Percentiles rank a stretch among this genome's conserved stretches.
These are phyloP conservation scores for Iguana delicatissima DNA, from an alignment of 2,797 vertebrate genomes.

Conservation along the genomic window DNA sequence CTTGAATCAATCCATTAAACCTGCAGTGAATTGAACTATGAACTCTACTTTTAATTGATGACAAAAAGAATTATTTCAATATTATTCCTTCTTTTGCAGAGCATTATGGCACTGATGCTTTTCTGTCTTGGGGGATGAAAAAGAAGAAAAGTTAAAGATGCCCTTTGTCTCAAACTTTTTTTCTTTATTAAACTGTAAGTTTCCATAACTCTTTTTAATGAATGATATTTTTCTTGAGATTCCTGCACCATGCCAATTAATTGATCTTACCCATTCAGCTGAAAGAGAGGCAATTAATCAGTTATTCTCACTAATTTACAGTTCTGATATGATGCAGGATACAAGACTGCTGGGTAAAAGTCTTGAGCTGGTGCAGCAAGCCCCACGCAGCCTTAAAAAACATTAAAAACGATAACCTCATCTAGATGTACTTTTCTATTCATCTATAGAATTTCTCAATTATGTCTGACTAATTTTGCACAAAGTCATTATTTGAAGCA, in stretches of 20 bases:
- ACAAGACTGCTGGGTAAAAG: constrained; percentile 50
- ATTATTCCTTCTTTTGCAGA: not conserved
- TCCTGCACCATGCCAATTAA: not conserved
- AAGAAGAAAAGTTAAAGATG: not conserved
- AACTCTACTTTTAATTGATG: not conserved
- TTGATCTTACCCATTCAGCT: not conserved
- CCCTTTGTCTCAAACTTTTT: not conserved
- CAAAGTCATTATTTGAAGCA: constrained; percentile 87
- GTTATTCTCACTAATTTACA: not conserved
- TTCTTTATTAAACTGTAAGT: not conserved
- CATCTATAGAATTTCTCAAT: constrained; percentile 85
- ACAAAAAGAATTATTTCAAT: not conserved
- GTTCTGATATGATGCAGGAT: not conserved
- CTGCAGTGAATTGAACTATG: not conserved
- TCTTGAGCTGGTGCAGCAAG: constrained; percentile 34
- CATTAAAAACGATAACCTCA: constrained; percentile 77
- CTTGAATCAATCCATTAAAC: not conserved
- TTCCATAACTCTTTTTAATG: not conserved
- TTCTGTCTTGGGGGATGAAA: not conserved
- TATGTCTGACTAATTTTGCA: constrained; percentile 88
- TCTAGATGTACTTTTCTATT: constrained; percentile 78
- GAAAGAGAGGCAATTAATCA: not conserved
- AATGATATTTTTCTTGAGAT: not conserved
- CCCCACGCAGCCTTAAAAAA: constrained; percentile 67
- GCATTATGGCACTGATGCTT: not conserved